phyloP scores from a whole-genome alignment of 2,888 invertebrate species.

The Troides oblongomaculatus region DNA sequence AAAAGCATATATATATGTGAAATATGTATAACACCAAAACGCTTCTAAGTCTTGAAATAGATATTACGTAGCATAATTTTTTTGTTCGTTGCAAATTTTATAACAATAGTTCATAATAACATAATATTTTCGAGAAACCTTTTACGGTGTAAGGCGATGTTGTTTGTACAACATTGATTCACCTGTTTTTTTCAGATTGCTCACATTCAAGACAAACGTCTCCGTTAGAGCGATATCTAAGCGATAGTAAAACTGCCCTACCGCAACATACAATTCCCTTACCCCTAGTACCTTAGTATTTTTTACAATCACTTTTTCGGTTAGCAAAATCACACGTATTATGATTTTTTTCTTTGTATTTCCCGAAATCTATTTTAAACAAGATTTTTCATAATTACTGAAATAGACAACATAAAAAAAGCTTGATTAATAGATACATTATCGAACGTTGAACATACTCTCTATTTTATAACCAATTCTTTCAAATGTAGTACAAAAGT shows the following conservation, averaged over 20 bases:
- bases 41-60: background rate
- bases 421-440: too few species aligned
- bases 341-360: too few species aligned
- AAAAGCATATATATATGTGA: background rate
- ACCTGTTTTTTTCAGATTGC: conserved; percentile 20
- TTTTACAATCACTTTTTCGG: background rate
- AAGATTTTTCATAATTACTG: too few species aligned
- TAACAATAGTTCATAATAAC: background rate
- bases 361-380: too few species aligned
- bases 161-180: conserved; percentile 5
- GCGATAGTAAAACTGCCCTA: conserved; percentile 58
- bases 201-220: conserved; percentile 27
- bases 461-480: too few species aligned
- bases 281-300: background rate
- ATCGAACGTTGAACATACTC: too few species aligned
- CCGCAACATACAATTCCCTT: conserved; percentile 44
- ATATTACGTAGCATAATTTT: background rate
- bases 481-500: too few species aligned
- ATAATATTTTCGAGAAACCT: background rate
- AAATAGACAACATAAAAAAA: too few species aligned
- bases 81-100: background rate
- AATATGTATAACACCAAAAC: background rate
- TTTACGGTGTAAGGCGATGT: background rate
- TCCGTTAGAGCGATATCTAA: conserved; percentile 37
- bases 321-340: too few species aligned